Evolutionary conservation across 1,140 invertebrate species (phyloP).

Genomic region (Metopolophium dirhodum): DNA sequence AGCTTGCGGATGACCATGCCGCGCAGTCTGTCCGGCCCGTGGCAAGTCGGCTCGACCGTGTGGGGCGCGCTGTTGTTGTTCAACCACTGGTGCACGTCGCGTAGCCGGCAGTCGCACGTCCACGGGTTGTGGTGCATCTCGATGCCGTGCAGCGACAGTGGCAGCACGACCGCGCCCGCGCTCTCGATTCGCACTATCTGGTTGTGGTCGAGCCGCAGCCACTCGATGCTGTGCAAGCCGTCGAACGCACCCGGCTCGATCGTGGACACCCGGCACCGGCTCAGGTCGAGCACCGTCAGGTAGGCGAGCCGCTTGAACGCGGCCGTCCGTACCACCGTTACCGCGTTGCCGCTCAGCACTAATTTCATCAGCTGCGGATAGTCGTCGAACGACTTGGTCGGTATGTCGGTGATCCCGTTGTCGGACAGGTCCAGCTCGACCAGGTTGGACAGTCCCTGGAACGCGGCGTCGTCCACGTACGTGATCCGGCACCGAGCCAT

Average conservation of each 20-base stretch:
- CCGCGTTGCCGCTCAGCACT: slow-evolving; percentile 79
- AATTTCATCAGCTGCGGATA: slow-evolving; percentile 82
- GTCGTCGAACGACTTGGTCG: slow-evolving; percentile 77
- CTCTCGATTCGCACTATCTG: slow-evolving; percentile 75
- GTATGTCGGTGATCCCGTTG: slow-evolving; percentile 81
- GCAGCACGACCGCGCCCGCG: slow-evolving; percentile 72
- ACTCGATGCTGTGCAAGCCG: slow-evolving; percentile 80
- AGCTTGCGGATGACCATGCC: slow-evolving; percentile 74
- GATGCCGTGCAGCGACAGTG: slow-evolving; percentile 76
- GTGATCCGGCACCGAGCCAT: slow-evolving; percentile 77
- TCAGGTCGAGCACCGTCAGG: slow-evolving; percentile 83
- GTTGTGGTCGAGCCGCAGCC: slow-evolving; percentile 84
- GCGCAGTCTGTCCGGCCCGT: slow-evolving; percentile 72
- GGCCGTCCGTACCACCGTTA: slow-evolving; percentile 72
- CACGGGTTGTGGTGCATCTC: slow-evolving; percentile 87
- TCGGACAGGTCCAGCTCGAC: slow-evolving; percentile 87
- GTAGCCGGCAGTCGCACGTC: slow-evolving; percentile 83
- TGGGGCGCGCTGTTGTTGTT: slow-evolving; percentile 75
- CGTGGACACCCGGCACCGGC: slow-evolving; percentile 77
- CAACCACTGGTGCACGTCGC: slow-evolving; percentile 80
- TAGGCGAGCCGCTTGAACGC: slow-evolving; percentile 78
- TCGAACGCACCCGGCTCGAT: slow-evolving; percentile 83
- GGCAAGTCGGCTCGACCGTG: slow-evolving; percentile 76
- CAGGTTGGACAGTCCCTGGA: slow-evolving; percentile 82
- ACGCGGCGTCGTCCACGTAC: slow-evolving; percentile 78